Conservation (phyloP, 1,140 invertebrate genomes). For the Diplogasteroides magnus region DNA sequence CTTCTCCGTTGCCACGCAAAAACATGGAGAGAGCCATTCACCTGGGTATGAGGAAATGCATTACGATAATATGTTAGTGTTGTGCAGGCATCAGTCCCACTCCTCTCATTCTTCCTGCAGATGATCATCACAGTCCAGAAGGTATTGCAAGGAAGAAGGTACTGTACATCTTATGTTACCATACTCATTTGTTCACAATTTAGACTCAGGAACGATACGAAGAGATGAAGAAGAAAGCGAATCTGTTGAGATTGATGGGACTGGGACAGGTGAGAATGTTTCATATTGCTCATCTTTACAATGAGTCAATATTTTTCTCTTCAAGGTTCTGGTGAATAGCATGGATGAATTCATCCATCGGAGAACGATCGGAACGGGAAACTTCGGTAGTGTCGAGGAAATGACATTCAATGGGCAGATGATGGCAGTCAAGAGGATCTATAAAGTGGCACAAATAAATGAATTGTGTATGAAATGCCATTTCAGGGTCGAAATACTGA, state of each 20-base stretch:
- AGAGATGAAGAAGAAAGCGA: not conserved
- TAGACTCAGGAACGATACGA: too few relatives aligned
- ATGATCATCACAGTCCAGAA: not conserved
- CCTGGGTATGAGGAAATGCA: not conserved
- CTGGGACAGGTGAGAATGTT: not conserved
- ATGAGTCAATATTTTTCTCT: not conserved
- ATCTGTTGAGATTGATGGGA: not conserved
- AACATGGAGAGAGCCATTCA: not conserved
- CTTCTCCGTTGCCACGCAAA: not conserved
- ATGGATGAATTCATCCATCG: not conserved
- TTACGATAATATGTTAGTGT: not conserved
- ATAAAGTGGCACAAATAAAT: not conserved
- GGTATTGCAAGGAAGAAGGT: not conserved
- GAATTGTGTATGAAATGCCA: too few relatives aligned
- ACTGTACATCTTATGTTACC: too few relatives aligned
- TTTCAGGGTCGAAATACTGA: not conserved
- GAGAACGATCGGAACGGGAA: not conserved
- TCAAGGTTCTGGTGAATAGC: not conserved
- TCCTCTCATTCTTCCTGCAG: not conserved
- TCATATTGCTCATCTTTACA: not conserved
- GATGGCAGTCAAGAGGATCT: not conserved
- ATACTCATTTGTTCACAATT: too few relatives aligned
- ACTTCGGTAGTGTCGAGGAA: not conserved
- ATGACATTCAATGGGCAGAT: not conserved
- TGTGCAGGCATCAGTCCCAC: not conserved